These are phyloP conservation scores for Leuciscus waleckii DNA, from an alignment of 2,797 vertebrate genomes.

Conservation along the genomic window DNA sequence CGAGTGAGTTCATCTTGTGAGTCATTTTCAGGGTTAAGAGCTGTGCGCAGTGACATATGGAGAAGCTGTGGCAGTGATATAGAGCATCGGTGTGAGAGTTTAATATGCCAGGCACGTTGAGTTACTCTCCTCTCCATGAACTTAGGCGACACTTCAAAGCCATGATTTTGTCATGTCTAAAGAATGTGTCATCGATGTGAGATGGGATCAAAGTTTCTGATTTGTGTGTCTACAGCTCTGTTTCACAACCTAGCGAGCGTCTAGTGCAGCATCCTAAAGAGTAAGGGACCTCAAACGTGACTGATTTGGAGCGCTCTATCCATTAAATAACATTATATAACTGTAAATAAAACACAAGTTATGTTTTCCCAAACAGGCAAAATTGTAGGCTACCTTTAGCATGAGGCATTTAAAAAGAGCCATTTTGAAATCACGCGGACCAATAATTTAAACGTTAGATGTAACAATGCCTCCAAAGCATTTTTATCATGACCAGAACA, in stretches of 20 bases:
- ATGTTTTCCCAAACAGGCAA: background rate
- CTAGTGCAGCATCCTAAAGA: background rate
- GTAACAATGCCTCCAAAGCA: background rate
- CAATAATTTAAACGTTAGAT: background rate
- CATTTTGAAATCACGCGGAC: background rate
- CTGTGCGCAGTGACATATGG: conserved; percentile 30
- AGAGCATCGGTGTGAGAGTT: conserved; percentile 24
- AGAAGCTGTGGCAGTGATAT: conserved; percentile 29
- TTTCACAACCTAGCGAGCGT: conserved; percentile 1
- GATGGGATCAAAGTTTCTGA: conserved; percentile 44
- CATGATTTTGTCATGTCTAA: conserved; percentile 51
- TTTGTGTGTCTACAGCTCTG: conserved; percentile 18
- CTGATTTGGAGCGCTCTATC: background rate
- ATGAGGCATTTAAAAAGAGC: background rate
- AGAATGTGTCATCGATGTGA: conserved; percentile 40
- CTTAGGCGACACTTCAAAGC: conserved; percentile 47
- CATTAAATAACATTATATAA: background rate
- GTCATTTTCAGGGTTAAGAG: conserved; percentile 44
- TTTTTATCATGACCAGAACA: background rate
- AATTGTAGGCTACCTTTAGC: background rate
- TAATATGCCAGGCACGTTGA: conserved; percentile 46
- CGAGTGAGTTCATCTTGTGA: conserved; percentile 45
- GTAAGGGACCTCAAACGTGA: background rate
- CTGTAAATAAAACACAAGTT: background rate
- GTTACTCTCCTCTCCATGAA: conserved; percentile 27